Base-by-base conservation (phyloP, 2,888 invertebrate species). In the Tetranychus piercei region DNA sequence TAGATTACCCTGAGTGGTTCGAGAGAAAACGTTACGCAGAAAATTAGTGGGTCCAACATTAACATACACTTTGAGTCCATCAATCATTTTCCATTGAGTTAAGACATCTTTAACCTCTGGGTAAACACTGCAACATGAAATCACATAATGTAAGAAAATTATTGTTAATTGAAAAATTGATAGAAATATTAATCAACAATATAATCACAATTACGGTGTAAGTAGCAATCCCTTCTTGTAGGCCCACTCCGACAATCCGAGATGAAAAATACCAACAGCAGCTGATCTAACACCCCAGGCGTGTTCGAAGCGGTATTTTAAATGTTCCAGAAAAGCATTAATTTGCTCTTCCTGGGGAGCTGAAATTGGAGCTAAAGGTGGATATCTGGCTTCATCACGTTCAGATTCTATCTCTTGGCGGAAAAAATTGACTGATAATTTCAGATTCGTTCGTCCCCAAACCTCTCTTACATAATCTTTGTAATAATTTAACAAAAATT, bases 331-430 rank as follows among this genome's bases (percentile, higher is more conserved):
- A 7, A 72, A n/a, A 22, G 44, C n/a, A n/a, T 72, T 22, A n/a
- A 44, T 23, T 72, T 72, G 72, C 15, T 72, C 72, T 44, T 72
- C 72, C 6, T n/a, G 15, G 6, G 72, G 18, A 6, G 72, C 72
- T 72, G 18, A 43, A 6, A 72, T 43, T n/a, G 23, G 44, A 45
- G 44, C 44, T 15, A 72, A 20, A 7, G 44, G 44, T 18, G 72
- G 72, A 44, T 11, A 11, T 44, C 44, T 72, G 34, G 70, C 5
- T 22, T 70, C 23, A 8, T 70, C 23, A 4, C 34, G 34, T 34
- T 34, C 34, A 2, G n/a, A 22, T 22, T 34, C 23, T 8, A 20
- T 70, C 7, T 72, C 44, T 72, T 45, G 20, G 7, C 45, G 44
- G 4, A 72, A 18, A 34, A 72, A 72, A 43, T 72, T 72, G 18